Base-by-base conservation (phyloP, 2,888 invertebrate genomes). In the Hirtodrosophila confusa region DNA sequence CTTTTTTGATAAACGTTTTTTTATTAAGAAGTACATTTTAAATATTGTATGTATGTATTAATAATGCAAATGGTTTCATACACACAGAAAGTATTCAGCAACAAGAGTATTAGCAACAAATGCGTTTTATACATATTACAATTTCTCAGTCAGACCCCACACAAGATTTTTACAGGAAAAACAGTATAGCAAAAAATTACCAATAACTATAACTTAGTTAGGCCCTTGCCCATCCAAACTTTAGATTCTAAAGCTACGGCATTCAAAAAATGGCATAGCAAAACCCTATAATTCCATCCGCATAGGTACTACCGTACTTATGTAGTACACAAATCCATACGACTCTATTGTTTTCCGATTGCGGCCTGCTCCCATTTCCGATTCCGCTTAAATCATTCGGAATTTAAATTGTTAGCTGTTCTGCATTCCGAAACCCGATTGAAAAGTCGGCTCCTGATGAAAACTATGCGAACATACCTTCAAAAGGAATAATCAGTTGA, bases 1-100 rank as follows among this genome's bases (percentile, higher is more conserved):
- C 23, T 72, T 75, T 75, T 74, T 75, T 74, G 78, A 74, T 78
- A 68, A 56, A 68, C 51, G 33, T 76, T 69, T 58, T 78, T 74
- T 74, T 74, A 68, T 48, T 66, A 61, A 54, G 17, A 39, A 37
- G 12, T 56, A 60, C 69, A 55, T 75, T 66, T 63, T 36, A 47
- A 68, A 72, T 72, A 65, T 17, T 71, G 55, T 56, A 56, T 56
- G 60, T 61, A 61, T 64, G 53, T 75, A 75, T 62, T 72, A 55
- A 80, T 63, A 71, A 80, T 67, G 60, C 69, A 62, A 77, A 77
- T 77, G 80, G 72, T 76, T 72, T 80, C 69, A 77, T 47, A 56
- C 53, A 77, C 50, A 77, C 57, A 64, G 12, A 62, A 57, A 47
- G 58, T 71, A 77, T 77, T 72, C 58, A 63, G 61, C 44, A 48